Evolutionary conservation across 1,140 invertebrate genomes (phyloP), one percentile per base, ranked within the genome.

Genomic region (Diorhabda carinulata): DNA sequence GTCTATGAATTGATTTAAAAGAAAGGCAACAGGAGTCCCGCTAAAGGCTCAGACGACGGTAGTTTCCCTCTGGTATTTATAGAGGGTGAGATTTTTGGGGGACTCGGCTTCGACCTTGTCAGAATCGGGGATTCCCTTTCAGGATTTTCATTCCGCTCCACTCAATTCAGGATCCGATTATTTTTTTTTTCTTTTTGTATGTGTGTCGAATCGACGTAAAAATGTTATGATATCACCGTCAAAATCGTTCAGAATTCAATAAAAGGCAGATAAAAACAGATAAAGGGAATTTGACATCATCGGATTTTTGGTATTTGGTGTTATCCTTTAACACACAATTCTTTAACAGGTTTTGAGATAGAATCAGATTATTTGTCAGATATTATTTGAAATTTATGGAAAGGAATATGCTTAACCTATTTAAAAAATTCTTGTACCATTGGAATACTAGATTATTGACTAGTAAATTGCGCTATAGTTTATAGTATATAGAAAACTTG

Each of bases 151-250:
- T 52, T 52, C 41, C 41, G 58, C 58, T 60, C 41, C 58, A 10
- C 41, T 42, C 10, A 10, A 64, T 45, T 64, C 63, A 44, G 63
- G 63, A 64, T 64, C 63, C 63, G 63, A 64, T 64, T 64, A 64
- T 64, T 64, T 62, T 25, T 25, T 25, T 52, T 52, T 52, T 52
- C 47, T 52, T 52, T 52, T 64, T 64, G 45, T 64, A 64, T 64
- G 63, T 64, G 63, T 64, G 63, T 64, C 63, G 63, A 64, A 44
- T 64, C 52, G 45, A 64, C 63, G 44, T 64, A 64, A 64, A 64
- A 64, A 64, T 64, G 63, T 64, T 64, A 64, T 64, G 63, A 64
- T 64, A 64, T 64, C 63, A 64, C 63, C 63, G 63, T 64, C 63
- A 64, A 64, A 64, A 47, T 64, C 63, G 45, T 10, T 64, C 52